Base-by-base conservation (phyloP, 2,113 vertebrate species). In the Thymallus thymallus region DNA sequence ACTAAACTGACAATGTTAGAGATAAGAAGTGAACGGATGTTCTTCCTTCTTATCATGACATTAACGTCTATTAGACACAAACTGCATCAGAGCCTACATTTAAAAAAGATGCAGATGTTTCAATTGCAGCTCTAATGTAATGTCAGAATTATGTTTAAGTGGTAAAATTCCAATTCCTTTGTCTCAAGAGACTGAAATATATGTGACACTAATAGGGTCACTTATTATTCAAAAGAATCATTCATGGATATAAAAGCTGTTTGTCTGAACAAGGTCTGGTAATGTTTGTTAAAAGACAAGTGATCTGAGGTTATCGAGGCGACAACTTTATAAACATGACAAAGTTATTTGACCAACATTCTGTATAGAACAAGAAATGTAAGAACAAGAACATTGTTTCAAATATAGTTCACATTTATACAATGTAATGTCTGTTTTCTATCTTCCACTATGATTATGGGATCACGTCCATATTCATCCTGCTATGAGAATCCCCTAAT, bases 401-500 rank as follows among this genome's bases (percentile, higher is more conserved):
- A 73, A 74, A 48, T 45, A 62, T 45, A 72, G 78, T 48, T 56
- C 60, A 78, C 71, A 69, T 23, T 55, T 6, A 65, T 6, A 65
- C 26, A 23, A 69, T 7, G 4, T 24, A 23, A 51, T 18, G n/a
- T 71, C 18, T 14, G 24, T 18, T 13, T 12, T 71, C 30, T 4
- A 60, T 13, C 29, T 24, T 23, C 29, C 73, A 67, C 51, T 75
- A 24, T 76, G 55, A 67, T 45, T 75, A 24, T 76, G 55, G 22
- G 73, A 80, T 75, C 77, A 75, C 79, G 16, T 18, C 48, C 48
- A 51, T 18, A 51, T 14, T 51, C 3, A 81, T 71, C 75, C 77
- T 73, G 73, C 79, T 75, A 69, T 86, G 73, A 80, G 71, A 75
- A 83, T 79, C 66, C 18, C 63, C 72, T 84, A 75, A 83, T 85